Conservation (phyloP, 92 coral and sea anemone species). For the Phenganax subtilis region DNA sequence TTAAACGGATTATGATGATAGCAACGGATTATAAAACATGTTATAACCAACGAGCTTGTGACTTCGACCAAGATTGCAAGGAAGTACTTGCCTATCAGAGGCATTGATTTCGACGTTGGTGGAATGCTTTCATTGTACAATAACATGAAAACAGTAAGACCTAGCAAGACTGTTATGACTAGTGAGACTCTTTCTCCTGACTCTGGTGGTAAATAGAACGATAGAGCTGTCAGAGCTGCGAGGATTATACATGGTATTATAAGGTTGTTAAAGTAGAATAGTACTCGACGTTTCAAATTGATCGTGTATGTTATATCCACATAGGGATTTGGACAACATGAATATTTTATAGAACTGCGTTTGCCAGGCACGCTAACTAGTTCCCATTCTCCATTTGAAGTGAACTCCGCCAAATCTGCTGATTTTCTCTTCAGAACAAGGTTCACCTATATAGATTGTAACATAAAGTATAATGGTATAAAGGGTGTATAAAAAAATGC, state of each 20-base stretch:
- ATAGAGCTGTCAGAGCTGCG: slow-evolving; percentile 71
- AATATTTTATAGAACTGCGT: slow-evolving; percentile 57
- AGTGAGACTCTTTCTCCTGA: slow-evolving; percentile 96
- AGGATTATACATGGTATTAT: slow-evolving; percentile 87
- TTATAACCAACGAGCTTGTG: slow-evolving; percentile 62
- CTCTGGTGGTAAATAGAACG: slow-evolving; percentile 96
- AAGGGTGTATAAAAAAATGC: too few species aligned
- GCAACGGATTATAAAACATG: slow-evolving; percentile 75
- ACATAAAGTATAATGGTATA: too few species aligned
- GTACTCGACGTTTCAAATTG: slow-evolving; percentile 67
- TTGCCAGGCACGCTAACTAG: slow-evolving; percentile 58
- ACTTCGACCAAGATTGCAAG: slow-evolving; percentile 80
- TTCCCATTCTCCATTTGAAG: slow-evolving; percentile 92
- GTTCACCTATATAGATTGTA: slow-evolving; percentile 49
- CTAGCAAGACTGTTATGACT: slow-evolving; percentile 76
- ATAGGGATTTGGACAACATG: slow-evolving; percentile 77
- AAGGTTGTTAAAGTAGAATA: slow-evolving; percentile 83
- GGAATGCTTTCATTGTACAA: slow-evolving; percentile 92
- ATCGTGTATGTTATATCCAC: slow-evolving; percentile 86
- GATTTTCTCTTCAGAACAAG: slow-evolving; percentile 56
- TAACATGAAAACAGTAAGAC: slow-evolving; percentile 92
- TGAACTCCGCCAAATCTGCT: slow-evolving; percentile 74
- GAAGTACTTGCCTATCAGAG: slow-evolving; percentile 89
- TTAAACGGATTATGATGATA: slow-evolving; percentile 80
- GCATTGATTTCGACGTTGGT: slow-evolving; percentile 87